phyloP scores from a whole-genome alignment of 2,113 vertebrate species.

The Dendropsophus ebraccatus region DNA sequence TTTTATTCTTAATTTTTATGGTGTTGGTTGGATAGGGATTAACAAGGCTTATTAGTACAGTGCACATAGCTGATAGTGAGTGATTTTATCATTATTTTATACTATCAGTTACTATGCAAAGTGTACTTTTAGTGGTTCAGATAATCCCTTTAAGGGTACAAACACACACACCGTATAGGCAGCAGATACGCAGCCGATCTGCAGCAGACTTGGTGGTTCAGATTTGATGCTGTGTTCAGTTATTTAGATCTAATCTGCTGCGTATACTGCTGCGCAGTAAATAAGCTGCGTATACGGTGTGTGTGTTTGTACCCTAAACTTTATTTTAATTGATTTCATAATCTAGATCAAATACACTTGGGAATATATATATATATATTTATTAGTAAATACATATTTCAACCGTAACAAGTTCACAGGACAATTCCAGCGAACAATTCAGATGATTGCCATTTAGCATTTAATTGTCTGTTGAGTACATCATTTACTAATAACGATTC shows the following conservation, averaged over 20 bases:
- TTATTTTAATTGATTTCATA: neutral
- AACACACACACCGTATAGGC: too few relatives aligned
- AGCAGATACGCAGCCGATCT: too few relatives aligned
- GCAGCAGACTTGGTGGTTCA: too few relatives aligned
- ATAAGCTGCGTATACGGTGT: too few relatives aligned
- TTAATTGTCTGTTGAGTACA: constrained; percentile 82
- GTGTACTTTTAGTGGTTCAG: neutral
- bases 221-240: too few relatives aligned
- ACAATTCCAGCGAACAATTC: constrained; percentile 30
- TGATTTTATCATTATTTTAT: neutral
- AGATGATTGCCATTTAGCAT: constrained; percentile 67
- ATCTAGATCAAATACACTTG: constrained; percentile 4
- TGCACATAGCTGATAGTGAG: too few relatives aligned
- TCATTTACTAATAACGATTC: constrained; percentile 85
- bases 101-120: neutral
- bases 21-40: too few relatives aligned
- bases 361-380: neutral
- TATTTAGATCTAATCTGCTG: too few relatives aligned
- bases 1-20: too few relatives aligned
- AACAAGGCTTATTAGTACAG: too few relatives aligned
- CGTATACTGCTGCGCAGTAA: too few relatives aligned
- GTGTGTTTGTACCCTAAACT: too few relatives aligned
- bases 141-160: neutral
- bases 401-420: constrained; percentile 31
- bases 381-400: constrained; percentile 1